A percentile compares a stretch with the other conserved stretches of the same genome.
Evolutionary conservation across 2,113 vertebrate species (phyloP).

Genomic region (Calidris pugnax): DNA sequence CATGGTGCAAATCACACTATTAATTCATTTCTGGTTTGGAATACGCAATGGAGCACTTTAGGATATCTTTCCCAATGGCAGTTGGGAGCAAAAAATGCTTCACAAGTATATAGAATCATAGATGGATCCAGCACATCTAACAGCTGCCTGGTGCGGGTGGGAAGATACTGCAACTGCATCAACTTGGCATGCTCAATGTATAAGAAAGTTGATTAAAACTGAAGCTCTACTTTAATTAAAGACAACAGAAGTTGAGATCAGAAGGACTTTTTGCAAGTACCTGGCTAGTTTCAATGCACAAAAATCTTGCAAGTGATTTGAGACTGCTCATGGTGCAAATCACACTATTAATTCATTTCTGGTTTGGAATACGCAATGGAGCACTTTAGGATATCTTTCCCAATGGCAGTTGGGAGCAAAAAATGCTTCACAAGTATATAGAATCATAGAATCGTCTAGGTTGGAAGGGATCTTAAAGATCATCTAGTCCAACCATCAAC

Average conservation of each 20-base stretch:
- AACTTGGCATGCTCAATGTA: background rate
- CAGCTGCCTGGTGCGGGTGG: background rate
- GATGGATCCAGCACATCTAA: background rate
- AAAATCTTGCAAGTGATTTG: background rate
- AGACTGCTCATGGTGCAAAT: background rate
- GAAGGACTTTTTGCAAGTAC: background rate
- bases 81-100: background rate
- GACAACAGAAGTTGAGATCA: background rate
- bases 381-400: background rate
- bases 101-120: too few species aligned
- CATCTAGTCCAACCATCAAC: too few species aligned
- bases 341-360: too few species aligned
- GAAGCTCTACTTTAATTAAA: background rate
- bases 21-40: background rate
- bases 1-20: background rate
- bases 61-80: background rate
- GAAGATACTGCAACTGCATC: background rate
- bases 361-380: accelerated
- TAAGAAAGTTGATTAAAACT: background rate
- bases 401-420: background rate
- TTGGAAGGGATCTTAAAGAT: too few species aligned
- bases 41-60: accelerated
- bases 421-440: background rate
- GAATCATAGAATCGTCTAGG: too few species aligned
- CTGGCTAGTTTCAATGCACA: background rate